These are phyloP conservation scores for Eupithecia vulgata DNA, from an alignment of 2,888 invertebrate genomes.

Conservation along the genomic window DNA sequence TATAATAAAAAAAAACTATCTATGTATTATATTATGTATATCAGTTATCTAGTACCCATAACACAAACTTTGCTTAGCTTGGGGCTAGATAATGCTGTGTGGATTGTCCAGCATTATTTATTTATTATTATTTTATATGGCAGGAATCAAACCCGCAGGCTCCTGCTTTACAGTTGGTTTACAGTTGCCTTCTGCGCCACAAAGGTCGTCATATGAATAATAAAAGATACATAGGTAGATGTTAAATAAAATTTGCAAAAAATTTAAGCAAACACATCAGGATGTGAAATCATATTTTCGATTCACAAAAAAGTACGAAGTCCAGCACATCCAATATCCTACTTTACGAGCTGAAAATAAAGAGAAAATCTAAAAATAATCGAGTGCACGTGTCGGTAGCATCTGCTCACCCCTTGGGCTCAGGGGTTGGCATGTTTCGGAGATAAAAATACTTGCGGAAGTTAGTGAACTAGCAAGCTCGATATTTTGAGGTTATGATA, in stretches of 20 bases:
- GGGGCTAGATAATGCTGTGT: no score
- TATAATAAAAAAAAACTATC: no score
- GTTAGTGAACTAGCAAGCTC: background rate
- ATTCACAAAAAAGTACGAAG: background rate
- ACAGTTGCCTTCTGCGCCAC: background rate
- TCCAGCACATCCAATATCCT: slow-evolving; percentile 12
- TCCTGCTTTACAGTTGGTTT: background rate
- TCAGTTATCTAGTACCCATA: no score
- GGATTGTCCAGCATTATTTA: no score
- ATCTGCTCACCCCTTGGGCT: slow-evolving; percentile 24
- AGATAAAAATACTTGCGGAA: slow-evolving; percentile 30
- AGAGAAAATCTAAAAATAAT: slow-evolving; percentile 19
- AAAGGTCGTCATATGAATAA: background rate
- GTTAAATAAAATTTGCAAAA: background rate
- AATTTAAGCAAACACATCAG: background rate
- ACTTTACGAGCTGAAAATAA: slow-evolving; percentile 10
- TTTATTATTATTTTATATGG: no score
- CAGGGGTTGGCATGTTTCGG: slow-evolving; percentile 23
- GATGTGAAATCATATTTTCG: slow-evolving; percentile 1
- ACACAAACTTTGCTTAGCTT: no score
- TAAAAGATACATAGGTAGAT: background rate
- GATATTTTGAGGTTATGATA: slow-evolving; percentile 21
- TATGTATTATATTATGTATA: no score
- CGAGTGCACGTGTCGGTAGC: slow-evolving; percentile 27
- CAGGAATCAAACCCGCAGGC: background rate